Conservation (phyloP, 2,888 invertebrate genomes). For the Cerceris ruficornis region DNA sequence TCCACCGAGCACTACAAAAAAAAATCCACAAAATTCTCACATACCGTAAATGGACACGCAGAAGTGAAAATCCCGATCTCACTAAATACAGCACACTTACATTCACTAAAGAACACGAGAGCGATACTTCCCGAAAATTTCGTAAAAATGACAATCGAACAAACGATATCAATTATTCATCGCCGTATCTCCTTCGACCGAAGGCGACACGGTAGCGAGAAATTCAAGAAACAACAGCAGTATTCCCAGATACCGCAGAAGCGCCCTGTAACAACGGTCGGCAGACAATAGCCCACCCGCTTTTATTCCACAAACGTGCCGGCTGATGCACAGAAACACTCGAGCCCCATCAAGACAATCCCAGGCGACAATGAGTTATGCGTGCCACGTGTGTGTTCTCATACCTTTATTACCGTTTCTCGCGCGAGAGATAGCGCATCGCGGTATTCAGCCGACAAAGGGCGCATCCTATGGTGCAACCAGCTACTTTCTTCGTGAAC, state of each 20-base stretch:
- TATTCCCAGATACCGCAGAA: not conserved
- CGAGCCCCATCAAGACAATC: constrained; percentile 61
- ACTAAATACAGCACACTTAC: no score
- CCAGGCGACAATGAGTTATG: constrained; percentile 76
- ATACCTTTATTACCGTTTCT: constrained; percentile 76
- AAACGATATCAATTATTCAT: no score
- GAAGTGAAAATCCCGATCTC: no score
- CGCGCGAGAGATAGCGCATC: constrained; percentile 71
- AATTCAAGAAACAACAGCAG: no score
- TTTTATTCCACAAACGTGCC: constrained; percentile 27
- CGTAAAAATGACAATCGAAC: no score
- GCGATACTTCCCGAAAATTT: no score
- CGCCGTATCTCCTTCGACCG: no score
- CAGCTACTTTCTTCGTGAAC: constrained; percentile 38
- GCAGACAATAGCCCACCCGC: not conserved
- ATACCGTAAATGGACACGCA: no score
- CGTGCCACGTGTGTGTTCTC: constrained; percentile 78
- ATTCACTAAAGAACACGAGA: no score
- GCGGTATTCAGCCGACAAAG: constrained; percentile 61
- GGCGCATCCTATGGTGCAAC: constrained; percentile 58
- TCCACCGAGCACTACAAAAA: no score
- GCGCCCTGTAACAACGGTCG: not conserved
- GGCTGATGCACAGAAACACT: constrained; percentile 68
- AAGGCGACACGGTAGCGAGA: no score
- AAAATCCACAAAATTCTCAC: no score